Conservation (phyloP, 2,113 vertebrate genomes). For the Archocentrus centrarchus region DNA sequence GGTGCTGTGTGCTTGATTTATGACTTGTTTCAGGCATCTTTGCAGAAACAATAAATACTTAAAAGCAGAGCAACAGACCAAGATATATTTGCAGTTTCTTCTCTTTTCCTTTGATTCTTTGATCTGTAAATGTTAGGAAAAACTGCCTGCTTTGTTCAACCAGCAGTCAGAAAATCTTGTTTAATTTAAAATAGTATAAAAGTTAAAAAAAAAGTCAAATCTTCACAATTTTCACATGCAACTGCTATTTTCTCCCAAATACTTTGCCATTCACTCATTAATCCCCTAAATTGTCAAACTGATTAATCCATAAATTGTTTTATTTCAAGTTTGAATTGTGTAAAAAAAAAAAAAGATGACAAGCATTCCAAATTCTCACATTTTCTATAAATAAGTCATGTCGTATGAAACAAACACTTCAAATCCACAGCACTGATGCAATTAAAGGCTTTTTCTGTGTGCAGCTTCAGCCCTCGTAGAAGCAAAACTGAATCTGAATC, state of each 20-base stretch:
- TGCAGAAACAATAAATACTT: not conserved
- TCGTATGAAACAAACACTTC: not conserved
- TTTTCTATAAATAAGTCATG: not conserved
- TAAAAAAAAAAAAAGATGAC: not conserved
- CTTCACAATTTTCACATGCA: not conserved
- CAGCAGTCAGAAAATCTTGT: not conserved
- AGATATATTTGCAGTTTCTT: not conserved
- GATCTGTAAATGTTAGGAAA: not conserved
- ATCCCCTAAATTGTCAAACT: not conserved
- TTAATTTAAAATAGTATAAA: not conserved
- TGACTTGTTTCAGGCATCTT: not conserved
- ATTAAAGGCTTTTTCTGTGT: not conserved
- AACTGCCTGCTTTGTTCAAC: not conserved
- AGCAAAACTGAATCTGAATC: conserved; percentile 5
- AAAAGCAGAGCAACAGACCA: not conserved
- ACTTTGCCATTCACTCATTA: not conserved
- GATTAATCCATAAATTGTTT: not conserved
- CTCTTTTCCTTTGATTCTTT: not conserved
- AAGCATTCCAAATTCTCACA: not conserved
- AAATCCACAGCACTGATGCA: not conserved
- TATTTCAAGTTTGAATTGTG: not conserved
- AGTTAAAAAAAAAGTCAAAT: not conserved
- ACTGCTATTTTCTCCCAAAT: not conserved
- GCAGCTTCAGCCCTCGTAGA: not conserved
- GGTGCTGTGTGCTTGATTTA: not conserved